Base-by-base conservation (phyloP, 1,140 invertebrate genomes). In the Tetragonula clypearis region DNA sequence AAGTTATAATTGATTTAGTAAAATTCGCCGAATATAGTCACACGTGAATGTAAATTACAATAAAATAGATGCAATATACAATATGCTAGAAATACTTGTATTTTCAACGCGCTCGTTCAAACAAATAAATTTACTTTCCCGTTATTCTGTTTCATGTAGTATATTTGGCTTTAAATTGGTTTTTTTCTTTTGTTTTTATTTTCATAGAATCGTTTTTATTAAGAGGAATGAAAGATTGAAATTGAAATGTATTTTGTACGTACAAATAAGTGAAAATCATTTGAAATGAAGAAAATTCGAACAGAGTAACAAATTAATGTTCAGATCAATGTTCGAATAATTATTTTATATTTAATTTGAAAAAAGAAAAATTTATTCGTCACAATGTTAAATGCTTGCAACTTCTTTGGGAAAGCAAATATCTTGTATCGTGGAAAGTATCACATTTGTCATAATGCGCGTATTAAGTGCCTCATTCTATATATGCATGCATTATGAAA, bases 401-500 rank as follows among this genome's bases (percentile, higher is more conserved):
- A n/a, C n/a, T n/a, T n/a, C n/a, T n/a, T n/a, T n/a, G 8, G 6
- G 41, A 8, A 9, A 49, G 6, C 41, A 49, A 49, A 49, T 9
- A 49, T 49, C 6, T 49, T 49, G 41, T 49, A 49, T 49, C 41
- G n/a, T n/a, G 12, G 17, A 41, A 41, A 19, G 17, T 66, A 66
- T 6, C 2, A 14, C n/a, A 73, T 55, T 26, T n/a, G 41, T 17
- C 30, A 75, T 21, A 21, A 19, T 35, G 30, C 21, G 56, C 56
- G 74, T 76, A 76, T 41, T 60, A 76, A 76, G 74, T 76, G 74
- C 74, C 56, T 76, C 74, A 60, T 76, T 76, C 30, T 58, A 41
- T 35, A 76, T 35, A n/a, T 76, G 56, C 74, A 60, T 60, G 5
- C 21, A 60, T 60, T 41, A 41, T 76, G 21, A 6, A 60, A 35